Base-by-base conservation (phyloP, 2,113 vertebrate genomes). In the Pseudolaguvia tuberculata region DNA sequence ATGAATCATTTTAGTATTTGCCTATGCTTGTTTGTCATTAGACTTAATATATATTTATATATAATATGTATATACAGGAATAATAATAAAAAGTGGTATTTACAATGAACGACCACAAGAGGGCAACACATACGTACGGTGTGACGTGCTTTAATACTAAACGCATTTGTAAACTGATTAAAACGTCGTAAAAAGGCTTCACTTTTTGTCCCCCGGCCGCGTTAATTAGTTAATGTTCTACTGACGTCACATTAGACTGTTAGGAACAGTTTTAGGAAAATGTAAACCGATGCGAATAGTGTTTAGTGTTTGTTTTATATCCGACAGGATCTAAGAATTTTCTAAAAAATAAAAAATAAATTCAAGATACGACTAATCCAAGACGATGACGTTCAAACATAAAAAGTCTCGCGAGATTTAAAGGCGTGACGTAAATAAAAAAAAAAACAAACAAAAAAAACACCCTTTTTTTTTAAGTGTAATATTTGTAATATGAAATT, bases 61-160 rank as follows among this genome's bases (percentile, higher is more conserved):
- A 42, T 42, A 42, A 42, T 42, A 42, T 42, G 9, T 9, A 42
- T 9, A 78, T 89, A 89, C 87, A 91, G 82, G 86, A 71, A 77
- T 69, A 74, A 61, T 77, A 76, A n/a, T n/a, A n/a, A n/a, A 53
- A 80, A 80, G 83, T 80, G 82, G 80, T 84, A 84, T 84, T 80
- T 84, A 86, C 83, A 84, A 68, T 21, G 78, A 80, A 80, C 73
- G 78, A 88, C 89, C 89, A 91, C 87, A 88, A 90, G 90, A 89
- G 89, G 84, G 88, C 65, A 84, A 66, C 70, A 31, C 35, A 68
- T 13, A 69, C 42, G 57, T 70, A 63, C 53, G 31, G 84, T 80
- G 80, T 69, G 12, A 75, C 12, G 18, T 6, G n/a, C 3, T 10
- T 20, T 18, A 45, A 56, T 17, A 55, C 20, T 21, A 52, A 53